Conservation (phyloP, 2,888 invertebrate species). For the Cosmia pyralina region DNA sequence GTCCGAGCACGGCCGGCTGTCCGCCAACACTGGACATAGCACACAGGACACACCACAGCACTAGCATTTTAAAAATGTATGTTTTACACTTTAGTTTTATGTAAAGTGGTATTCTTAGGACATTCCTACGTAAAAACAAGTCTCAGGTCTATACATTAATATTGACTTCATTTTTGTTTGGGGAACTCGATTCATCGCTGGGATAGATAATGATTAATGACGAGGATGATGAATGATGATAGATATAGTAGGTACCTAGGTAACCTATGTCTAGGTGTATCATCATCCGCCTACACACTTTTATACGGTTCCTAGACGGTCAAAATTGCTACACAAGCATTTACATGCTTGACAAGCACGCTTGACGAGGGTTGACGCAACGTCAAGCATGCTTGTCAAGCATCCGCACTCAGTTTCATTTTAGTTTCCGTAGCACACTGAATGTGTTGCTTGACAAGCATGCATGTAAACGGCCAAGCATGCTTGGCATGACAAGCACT, state of each 20-base stretch:
- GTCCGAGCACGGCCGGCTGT: constrained; percentile 70
- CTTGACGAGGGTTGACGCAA: too few relatives aligned
- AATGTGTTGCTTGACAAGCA: too few relatives aligned
- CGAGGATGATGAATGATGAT: not conserved
- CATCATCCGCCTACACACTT: not conserved
- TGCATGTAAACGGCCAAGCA: too few relatives aligned
- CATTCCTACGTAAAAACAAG: constrained; percentile 16
- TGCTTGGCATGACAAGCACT: too few relatives aligned
- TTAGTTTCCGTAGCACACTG: too few relatives aligned
- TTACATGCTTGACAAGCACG: too few relatives aligned
- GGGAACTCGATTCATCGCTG: not conserved
- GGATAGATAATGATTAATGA: not conserved
- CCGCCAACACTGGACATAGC: constrained; percentile 59
- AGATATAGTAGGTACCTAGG: too few relatives aligned
- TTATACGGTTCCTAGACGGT: too few relatives aligned
- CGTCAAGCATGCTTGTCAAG: too few relatives aligned
- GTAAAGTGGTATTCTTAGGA: constrained; percentile 2
- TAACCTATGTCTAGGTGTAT: not conserved
- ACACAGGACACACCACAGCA: constrained; percentile 49
- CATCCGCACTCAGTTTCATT: too few relatives aligned
- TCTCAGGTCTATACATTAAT: not conserved
- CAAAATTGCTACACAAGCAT: too few relatives aligned
- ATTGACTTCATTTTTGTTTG: not conserved
- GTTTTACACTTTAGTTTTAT: constrained; percentile 42
- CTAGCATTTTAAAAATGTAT: constrained; percentile 52